Evolutionary conservation across 2,797 vertebrate species (phyloP).

Genomic region (Pangasius macronema): DNA sequence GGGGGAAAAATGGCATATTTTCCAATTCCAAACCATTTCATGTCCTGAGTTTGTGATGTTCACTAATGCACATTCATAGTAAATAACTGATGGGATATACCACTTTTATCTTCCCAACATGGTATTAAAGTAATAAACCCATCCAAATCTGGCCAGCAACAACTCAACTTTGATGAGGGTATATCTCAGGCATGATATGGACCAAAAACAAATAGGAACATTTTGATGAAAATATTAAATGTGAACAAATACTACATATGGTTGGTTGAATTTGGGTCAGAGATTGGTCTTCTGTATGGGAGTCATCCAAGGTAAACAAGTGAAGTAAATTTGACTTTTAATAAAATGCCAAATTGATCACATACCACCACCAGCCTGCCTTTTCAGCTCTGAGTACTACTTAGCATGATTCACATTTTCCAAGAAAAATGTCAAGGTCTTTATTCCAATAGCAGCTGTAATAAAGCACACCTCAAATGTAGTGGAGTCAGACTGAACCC

Average conservation of each 20-base stretch:
- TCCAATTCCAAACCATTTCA: neutral
- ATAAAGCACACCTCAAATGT: neutral
- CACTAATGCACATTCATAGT: slow-evolving; percentile 7
- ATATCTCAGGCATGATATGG: neutral
- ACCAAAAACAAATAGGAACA: neutral
- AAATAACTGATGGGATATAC: neutral
- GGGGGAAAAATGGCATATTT: neutral
- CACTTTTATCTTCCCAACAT: slow-evolving; percentile 8
- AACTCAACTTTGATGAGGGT: neutral
- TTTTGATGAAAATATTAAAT: neutral
- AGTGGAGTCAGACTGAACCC: neutral
- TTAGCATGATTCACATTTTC: neutral
- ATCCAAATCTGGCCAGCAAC: neutral
- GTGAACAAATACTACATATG: neutral
- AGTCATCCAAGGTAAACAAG: neutral
- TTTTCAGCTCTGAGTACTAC: neutral
- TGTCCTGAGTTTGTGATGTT: neutral
- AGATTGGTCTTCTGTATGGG: neutral
- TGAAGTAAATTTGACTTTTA: neutral
- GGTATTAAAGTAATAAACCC: neutral
- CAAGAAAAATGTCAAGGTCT: neutral
- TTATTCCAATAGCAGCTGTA: neutral
- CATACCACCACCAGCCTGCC: neutral
- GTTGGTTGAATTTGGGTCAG: neutral
- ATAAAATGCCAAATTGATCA: neutral